Percentiles rank a stretch among this genome's conserved stretches.
Evolutionary conservation across 2,113 vertebrate species (phyloP).

Genomic region (Gobius niger): DNA sequence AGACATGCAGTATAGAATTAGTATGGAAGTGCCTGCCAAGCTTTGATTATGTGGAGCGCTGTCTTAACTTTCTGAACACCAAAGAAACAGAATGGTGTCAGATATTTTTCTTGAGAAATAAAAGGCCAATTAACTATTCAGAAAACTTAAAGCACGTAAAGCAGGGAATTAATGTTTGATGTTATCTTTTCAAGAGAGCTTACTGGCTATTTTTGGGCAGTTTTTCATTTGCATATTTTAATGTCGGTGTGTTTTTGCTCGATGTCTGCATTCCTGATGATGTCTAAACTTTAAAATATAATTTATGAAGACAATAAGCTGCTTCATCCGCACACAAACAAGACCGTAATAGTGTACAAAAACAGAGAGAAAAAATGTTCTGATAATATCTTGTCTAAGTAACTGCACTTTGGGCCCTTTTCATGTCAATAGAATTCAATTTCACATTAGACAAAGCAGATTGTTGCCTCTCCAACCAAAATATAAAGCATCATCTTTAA

Average conservation of each 20-base stretch:
- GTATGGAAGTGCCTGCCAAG: not conserved
- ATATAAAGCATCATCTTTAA: not conserved
- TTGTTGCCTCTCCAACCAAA: not conserved
- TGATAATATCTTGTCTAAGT: not conserved
- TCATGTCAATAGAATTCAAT: not conserved
- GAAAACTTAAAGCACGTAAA: not conserved
- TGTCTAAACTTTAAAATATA: not conserved
- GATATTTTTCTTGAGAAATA: not conserved
- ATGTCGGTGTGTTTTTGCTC: not conserved
- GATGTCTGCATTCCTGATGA: not conserved
- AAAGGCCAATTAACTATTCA: not conserved
- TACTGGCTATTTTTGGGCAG: not conserved
- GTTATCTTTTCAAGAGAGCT: not conserved
- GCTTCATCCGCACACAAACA: no score
- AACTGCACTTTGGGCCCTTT: not conserved
- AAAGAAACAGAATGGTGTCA: not conserved
- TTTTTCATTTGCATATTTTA: slow-evolving; percentile 5
- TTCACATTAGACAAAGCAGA: not conserved
- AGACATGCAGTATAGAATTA: not conserved
- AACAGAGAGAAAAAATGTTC: no score
- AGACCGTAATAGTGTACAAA: no score
- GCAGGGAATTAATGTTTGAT: not conserved
- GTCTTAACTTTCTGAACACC: not conserved
- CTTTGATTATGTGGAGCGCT: not conserved
- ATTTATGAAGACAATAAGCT: not conserved